Base-by-base conservation (phyloP, 2,113 vertebrate genomes). In the Oxyura jamaicensis region DNA sequence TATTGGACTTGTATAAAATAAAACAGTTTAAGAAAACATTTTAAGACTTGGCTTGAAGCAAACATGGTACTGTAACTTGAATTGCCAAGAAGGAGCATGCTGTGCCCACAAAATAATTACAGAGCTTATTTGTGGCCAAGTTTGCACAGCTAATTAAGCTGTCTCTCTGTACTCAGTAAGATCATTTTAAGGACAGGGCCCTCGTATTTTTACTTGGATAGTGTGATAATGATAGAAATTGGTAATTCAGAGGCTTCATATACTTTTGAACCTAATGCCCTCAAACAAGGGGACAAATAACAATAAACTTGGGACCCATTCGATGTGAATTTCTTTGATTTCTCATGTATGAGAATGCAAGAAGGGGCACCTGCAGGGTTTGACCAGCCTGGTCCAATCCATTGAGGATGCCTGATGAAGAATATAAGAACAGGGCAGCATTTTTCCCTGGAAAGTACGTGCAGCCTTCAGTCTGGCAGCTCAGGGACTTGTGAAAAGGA, bases 291-390 rank as follows among this genome's bases (percentile, higher is more conserved):
- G 17, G 17, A 39, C 78, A 53, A 78, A 36, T 4, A 4, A 9
- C 36, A 19, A 0, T 58, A n/a, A 59, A 6, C 35, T 72, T 67
- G 67, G 21, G 25, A 42, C 19, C 2, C 0, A 0, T 77, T 71
- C 55, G 55, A 11, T 83, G 59, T 77, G 63, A 77, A 63, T 29
- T 84, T 17, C 35, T 66, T 80, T 46, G 17, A 23, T 50, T 67
- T 88, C 25, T 78, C 6, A 10, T 56, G 8, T 25, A 3, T 67
- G 53, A 55, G 55, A 78, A 74, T 19, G 11, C 56, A 71, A 41
- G 72, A 29, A 83, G 20, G 21, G 16, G 26, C 4, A 17, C 76
- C 11, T n/a, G 22, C 39, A 46, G 66, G 8, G 7, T 56, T 92
- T 92, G 33, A 42, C 7, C 23, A 23, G 3, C 83, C 33, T 77